Evolutionary conservation across 2,113 vertebrate species (phyloP), one percentile per base, ranked within the genome.

Genomic region (Malurus elegans): DNA sequence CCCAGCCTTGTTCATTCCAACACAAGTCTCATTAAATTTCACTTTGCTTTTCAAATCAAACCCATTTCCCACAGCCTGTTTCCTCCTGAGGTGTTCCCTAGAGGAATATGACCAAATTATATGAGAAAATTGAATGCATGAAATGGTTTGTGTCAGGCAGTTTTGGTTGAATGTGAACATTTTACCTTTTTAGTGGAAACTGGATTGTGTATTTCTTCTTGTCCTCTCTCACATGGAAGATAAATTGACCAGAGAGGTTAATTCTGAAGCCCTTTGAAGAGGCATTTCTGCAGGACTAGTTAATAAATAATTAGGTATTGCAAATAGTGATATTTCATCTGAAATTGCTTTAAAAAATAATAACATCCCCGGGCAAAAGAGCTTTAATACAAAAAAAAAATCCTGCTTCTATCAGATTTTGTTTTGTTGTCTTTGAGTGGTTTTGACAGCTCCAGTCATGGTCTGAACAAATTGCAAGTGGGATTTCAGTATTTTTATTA

Each of bases 361-460:
- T 31, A 51, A 0, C 12, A 47, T 26, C 6, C 16, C 9, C 34
- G 29, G 26, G 40, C 18, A 93, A 69, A 64, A 20, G 20, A 40
- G 4, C 2, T 61, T 54, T 53, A 19, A 23, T 26, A 58, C 13
- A 19, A 71, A 81, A 47, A 19, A 71, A 81, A 47, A 23, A 42
- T 29, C 12, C 29, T 60, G 12, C 18, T 61, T 38, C 25, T 26
- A 28, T 48, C 21, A 57, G 26, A 16, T 14, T 44, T 72, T 7
- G 6, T 14, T 47, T 45, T 58, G 9, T 24, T 92, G 11, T 61
- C 21, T 66, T 57, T 45, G 17, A 74, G 13, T 38, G 31, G 28
- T 90, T 88, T 82, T 0, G 1, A 54, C 1, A 9, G 34, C 26
- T 73, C 23, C 8, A 60, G 14, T 11, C 34, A 12, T 1, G 2